Percentiles rank a stretch among this genome's conserved stretches.
Evolutionary conservation across 2,113 vertebrate species (phyloP).

Genomic region (Strix aluco): DNA sequence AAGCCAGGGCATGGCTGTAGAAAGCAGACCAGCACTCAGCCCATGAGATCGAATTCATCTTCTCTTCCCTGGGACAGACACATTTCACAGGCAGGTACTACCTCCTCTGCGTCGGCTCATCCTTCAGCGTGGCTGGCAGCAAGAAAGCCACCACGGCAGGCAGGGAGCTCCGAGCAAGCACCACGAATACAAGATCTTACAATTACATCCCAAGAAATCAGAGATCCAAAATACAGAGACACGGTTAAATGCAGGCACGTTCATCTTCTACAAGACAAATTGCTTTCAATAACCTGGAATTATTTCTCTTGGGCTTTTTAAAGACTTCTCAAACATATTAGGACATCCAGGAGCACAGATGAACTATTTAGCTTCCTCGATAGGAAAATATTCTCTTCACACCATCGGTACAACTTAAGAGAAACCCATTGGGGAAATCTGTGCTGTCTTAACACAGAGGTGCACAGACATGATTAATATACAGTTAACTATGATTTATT

Average conservation of each 20-base stretch:
- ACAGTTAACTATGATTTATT: constrained; percentile 27
- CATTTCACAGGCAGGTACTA: background rate
- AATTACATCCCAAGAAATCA: background rate
- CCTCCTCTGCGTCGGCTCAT: background rate
- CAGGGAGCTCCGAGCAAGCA: background rate
- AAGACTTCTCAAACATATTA: constrained; percentile 51
- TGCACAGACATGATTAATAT: background rate
- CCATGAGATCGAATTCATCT: rapidly evolving
- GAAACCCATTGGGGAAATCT: constrained; percentile 7
- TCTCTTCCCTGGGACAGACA: background rate
- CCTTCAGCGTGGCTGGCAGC: background rate
- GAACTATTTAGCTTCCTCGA: constrained; percentile 31
- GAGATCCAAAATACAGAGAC: background rate
- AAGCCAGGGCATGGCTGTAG: background rate
- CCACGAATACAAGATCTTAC: background rate
- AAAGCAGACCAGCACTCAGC: background rate
- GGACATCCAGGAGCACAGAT: constrained; percentile 41
- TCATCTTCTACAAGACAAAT: constrained; percentile 43
- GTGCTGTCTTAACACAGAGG: background rate
- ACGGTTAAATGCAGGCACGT: background rate
- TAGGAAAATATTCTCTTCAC: constrained; percentile 44
- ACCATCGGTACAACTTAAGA: background rate
- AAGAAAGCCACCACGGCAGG: background rate
- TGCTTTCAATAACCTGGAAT: constrained; percentile 50
- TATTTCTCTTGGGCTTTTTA: constrained; percentile 59